Percentiles rank a stretch among this genome's conserved stretches.
Evolutionary conservation across 2,888 invertebrate species (phyloP).

Genomic region (Leptopilina myrica): DNA sequence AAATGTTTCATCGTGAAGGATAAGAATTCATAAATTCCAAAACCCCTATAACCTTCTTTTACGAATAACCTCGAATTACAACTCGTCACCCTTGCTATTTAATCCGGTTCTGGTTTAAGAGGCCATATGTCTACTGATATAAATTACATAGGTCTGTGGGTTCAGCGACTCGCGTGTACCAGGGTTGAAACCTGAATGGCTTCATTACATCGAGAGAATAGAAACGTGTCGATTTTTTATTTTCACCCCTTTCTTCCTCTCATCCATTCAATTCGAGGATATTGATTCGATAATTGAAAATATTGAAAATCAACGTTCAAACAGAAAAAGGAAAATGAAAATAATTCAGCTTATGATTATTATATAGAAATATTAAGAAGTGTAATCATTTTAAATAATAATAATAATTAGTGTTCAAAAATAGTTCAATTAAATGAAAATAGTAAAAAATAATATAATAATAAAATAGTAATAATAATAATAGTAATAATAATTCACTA

Average conservation of each 20-base stretch:
- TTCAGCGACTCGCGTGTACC: slow-evolving; percentile 37
- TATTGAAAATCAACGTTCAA: not conserved
- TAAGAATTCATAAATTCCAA: slow-evolving; percentile 31
- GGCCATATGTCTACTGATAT: slow-evolving; percentile 60
- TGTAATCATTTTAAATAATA: no score
- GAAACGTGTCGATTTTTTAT: slow-evolving; percentile 50
- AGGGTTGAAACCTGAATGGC: slow-evolving; percentile 56
- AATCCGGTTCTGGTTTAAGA: slow-evolving; percentile 55
- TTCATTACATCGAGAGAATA: slow-evolving; percentile 58
- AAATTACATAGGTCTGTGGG: slow-evolving; percentile 56
- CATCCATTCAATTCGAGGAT: not conserved
- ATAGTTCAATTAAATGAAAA: no score
- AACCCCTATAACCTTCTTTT: slow-evolving; percentile 15
- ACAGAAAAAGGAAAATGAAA: not conserved
- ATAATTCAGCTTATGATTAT: not conserved
- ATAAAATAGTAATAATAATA: no score
- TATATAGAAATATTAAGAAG: not conserved
- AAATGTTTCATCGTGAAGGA: no score
- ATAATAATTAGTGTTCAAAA: no score
- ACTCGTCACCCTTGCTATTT: slow-evolving; percentile 54
- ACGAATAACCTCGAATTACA: slow-evolving; percentile 50
- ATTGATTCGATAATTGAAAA: slow-evolving; percentile 33
- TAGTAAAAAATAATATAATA: no score
- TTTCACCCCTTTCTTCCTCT: not conserved
- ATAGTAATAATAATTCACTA: no score